Conservation (phyloP, 1,140 invertebrate genomes). For the Bilobella aurantiaca region DNA sequence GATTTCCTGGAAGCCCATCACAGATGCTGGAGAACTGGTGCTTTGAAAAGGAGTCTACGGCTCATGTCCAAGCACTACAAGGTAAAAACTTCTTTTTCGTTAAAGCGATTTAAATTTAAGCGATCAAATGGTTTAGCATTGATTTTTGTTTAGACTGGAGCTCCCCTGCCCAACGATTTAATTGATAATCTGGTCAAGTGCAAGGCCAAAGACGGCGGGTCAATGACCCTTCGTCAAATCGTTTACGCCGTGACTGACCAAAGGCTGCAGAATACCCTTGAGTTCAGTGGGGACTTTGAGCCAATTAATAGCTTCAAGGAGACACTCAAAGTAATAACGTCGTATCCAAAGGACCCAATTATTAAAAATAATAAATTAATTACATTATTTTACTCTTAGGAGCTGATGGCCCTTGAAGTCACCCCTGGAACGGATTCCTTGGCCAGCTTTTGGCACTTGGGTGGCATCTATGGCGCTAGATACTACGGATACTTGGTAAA, state of each 20-base stretch:
- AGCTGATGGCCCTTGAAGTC: conserved; percentile 42
- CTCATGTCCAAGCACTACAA: conserved; percentile 47
- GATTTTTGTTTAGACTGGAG: conserved; percentile 35
- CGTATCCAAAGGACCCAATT: no score
- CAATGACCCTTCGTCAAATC: conserved; percentile 46
- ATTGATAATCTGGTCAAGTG: conserved; percentile 44
- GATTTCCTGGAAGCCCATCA: conserved; percentile 51
- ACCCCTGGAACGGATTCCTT: conserved; percentile 47
- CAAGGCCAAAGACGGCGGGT: conserved; percentile 44
- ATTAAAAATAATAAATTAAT: no score
- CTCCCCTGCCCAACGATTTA: conserved; percentile 43
- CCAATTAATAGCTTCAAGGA: no score
- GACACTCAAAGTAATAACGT: no score
- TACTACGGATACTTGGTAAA: conserved; percentile 50
- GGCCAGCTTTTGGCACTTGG: conserved; percentile 47
- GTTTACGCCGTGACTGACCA: conserved; percentile 46
- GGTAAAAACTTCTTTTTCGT: conserved; percentile 28
- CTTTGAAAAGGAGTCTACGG: conserved; percentile 46
- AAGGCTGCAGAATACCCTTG: no score
- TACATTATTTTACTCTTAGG: conserved; percentile 18
- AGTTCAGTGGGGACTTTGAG: no score
- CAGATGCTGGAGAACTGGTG: conserved; percentile 54
- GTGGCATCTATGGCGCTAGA: conserved; percentile 48
- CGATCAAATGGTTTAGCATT: neutral
- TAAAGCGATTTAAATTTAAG: neutral